A percentile compares a stretch with the other conserved stretches of the same genome.
Evolutionary conservation across 2,797 vertebrate species (phyloP).

Genomic region (Neosilurus mollespiculum): DNA sequence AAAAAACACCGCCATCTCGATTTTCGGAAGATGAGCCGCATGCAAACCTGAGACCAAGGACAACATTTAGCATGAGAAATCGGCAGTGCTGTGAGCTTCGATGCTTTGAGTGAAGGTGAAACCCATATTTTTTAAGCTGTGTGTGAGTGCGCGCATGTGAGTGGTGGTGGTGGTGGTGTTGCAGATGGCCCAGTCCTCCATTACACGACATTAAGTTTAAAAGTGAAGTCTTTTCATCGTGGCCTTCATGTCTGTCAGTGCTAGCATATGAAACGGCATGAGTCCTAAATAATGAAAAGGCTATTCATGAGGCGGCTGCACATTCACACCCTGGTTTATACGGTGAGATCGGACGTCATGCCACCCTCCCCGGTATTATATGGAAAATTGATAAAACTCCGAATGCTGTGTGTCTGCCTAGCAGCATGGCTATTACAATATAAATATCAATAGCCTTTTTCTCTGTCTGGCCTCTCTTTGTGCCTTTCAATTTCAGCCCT

Average conservation of each 20-base stretch:
- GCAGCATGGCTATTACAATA: conserved; percentile 35
- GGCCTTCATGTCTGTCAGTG: conserved; percentile 40
- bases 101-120: conserved; percentile 2
- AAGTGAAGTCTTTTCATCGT: conserved; percentile 34
- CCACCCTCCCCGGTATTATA: conserved; percentile 26
- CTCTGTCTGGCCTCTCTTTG: conserved; percentile 31
- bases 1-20: background rate
- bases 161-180: background rate
- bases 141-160: background rate
- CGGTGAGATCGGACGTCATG: background rate
- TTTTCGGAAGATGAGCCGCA: background rate
- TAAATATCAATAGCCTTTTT: conserved; percentile 53
- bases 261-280: conserved; percentile 34
- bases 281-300: conserved; percentile 52
- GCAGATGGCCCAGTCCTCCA: conserved; percentile 32
- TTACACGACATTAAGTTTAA: conserved; percentile 44
- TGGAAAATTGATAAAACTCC: conserved; percentile 57
- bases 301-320: conserved; percentile 46
- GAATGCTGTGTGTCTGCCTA: conserved; percentile 6
- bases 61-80: background rate
- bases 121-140: background rate
- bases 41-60: background rate
- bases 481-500: conserved; percentile 36
- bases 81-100: background rate
- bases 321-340: conserved; percentile 26